Percentiles rank a stretch among this genome's conserved stretches.
These are phyloP conservation scores for Tethya wilhelma DNA, from an alignment of 37 sponge, comb jelly and placozoan genomes.

Conservation along the genomic window DNA sequence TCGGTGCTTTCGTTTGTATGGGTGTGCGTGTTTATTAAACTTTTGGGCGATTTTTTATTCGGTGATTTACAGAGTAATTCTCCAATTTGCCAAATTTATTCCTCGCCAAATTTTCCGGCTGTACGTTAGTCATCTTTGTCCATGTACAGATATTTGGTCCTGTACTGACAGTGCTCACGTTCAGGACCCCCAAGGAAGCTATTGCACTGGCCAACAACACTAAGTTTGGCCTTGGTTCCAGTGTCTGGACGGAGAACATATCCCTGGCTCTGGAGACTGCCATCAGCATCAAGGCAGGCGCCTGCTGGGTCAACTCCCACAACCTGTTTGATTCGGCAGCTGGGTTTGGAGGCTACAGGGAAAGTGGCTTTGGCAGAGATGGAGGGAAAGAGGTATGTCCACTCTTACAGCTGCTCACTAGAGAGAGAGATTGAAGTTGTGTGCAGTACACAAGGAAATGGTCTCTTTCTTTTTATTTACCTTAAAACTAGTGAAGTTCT, in stretches of 20 bases:
- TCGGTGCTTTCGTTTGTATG: too few species aligned
- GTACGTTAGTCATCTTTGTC: not conserved
- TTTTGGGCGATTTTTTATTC: too few species aligned
- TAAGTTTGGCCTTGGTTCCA: slow-evolving; percentile 71
- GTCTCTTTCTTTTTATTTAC: too few species aligned
- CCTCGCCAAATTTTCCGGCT: too few species aligned
- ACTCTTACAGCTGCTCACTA: too few species aligned
- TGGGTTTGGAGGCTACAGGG: slow-evolving; percentile 94
- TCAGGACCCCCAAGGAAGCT: slow-evolving; percentile 96
- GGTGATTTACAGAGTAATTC: too few species aligned
- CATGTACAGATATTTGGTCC: slow-evolving; percentile 89
- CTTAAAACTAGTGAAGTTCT: too few species aligned
- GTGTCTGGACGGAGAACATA: slow-evolving; percentile 95
- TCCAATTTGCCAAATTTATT: too few species aligned
- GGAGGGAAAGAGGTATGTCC: slow-evolving; percentile 92
- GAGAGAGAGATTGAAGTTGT: too few species aligned
- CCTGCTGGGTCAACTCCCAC: slow-evolving; percentile 93
- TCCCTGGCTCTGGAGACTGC: slow-evolving; percentile 84
- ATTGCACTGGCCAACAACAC: slow-evolving; percentile 97
- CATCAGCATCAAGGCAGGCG: slow-evolving; percentile 73
- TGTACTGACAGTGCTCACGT: slow-evolving; percentile 87
- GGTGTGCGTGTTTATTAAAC: too few species aligned
- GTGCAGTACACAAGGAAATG: too few species aligned
- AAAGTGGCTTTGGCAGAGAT: slow-evolving; percentile 95
- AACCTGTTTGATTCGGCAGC: slow-evolving; percentile 96